A percentile compares a stretch with the other conserved stretches of the same genome.
These are phyloP conservation scores for Peribatodes rhomboidaria DNA, from an alignment of 2,888 invertebrate species.

Conservation along the genomic window DNA sequence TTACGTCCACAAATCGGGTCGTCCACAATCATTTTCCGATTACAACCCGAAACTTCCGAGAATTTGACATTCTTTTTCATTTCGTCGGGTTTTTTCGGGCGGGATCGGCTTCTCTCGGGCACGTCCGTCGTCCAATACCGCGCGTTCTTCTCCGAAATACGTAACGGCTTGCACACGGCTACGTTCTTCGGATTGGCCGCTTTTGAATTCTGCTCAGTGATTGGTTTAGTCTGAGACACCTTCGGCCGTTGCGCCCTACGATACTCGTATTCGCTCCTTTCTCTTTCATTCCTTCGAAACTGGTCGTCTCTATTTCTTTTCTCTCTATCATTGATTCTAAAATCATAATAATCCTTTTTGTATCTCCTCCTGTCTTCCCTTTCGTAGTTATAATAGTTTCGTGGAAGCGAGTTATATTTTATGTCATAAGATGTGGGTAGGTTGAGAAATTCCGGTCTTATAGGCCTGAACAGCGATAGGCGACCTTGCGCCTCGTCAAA, in stretches of 20 bases:
- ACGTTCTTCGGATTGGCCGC: conserved; percentile 67
- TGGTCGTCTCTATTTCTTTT: conserved; percentile 67
- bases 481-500: conserved; percentile 82
- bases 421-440: conserved; percentile 74
- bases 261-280: conserved; percentile 51
- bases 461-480: conserved; percentile 80
- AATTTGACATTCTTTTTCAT: conserved; percentile 83
- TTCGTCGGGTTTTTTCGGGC: conserved; percentile 71
- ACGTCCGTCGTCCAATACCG: conserved; percentile 79
- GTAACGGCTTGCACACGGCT: conserved; percentile 78
- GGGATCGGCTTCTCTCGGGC: conserved; percentile 62
- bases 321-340: conserved; percentile 73
- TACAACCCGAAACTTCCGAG: conserved; percentile 82
- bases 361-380: conserved; percentile 63
- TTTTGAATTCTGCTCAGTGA: conserved; percentile 50
- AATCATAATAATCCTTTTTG: conserved; percentile 80
- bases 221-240: conserved; percentile 39
- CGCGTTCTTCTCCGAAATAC: conserved; percentile 73
- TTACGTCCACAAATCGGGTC: conserved; percentile 78
- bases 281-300: conserved; percentile 52
- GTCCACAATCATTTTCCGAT: conserved; percentile 79
- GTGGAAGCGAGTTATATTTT: conserved; percentile 79
- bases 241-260: conserved; percentile 34
- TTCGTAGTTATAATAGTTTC: conserved; percentile 75
- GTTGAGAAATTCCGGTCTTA: conserved; percentile 81